Evolutionary conservation across 2,113 vertebrate species (phyloP).

Genomic region (Ardeotis arabs): DNA sequence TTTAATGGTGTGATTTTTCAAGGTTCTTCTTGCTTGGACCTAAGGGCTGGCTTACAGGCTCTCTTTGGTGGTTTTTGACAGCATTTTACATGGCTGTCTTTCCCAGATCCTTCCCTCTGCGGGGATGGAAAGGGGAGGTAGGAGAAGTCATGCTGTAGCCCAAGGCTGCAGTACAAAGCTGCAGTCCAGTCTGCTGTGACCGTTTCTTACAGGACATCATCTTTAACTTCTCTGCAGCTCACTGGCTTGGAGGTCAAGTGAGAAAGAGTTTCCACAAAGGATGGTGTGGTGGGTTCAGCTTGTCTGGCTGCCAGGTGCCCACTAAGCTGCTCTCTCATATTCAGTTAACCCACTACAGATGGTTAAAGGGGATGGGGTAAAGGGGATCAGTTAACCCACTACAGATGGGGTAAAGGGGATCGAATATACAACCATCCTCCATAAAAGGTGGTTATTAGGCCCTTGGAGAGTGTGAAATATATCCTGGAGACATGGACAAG

Average conservation of each 20-base stretch:
- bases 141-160: not conserved
- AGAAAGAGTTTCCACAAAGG: not conserved
- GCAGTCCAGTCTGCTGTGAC: not conserved
- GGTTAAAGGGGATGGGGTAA: not conserved
- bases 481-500: not conserved
- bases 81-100: not conserved
- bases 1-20: conserved; percentile 13
- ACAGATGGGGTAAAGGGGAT: not conserved
- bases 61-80: not conserved
- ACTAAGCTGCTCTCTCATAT: not conserved
- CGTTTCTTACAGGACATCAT: not conserved
- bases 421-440: not conserved
- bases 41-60: not conserved
- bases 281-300: not conserved
- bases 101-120: not conserved
- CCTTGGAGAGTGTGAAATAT: not conserved
- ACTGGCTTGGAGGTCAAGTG: not conserved
- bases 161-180: not conserved
- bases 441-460: not conserved
- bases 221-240: not conserved
- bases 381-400: not conserved
- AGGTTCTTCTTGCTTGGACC: not conserved
- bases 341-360: not conserved
- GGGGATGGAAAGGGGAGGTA: not conserved
- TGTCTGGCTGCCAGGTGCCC: not conserved